Conservation (phyloP, 1,140 invertebrate species). For the Penaeus vannamei region DNA sequence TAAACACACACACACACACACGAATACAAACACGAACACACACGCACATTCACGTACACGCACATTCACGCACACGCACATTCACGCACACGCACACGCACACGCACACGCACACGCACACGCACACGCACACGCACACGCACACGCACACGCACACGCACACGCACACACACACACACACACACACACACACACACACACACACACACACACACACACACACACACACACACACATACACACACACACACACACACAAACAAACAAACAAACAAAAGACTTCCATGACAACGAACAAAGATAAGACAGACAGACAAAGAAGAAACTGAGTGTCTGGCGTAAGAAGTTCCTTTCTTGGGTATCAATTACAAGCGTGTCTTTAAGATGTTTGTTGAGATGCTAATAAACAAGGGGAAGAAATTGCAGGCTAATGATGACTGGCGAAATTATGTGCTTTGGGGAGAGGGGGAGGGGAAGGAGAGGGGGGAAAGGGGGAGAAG, state of each 20-base stretch:
- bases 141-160: constrained; percentile 7
- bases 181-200: constrained; percentile 20
- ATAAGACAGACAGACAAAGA: no score
- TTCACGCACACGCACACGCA: not conserved
- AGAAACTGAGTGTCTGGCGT: no score
- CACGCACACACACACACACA: constrained; percentile 17
- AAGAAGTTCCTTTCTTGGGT: no score
- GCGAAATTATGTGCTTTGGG: no score
- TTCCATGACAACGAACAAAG: no score
- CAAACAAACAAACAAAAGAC: no score
- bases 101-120: constrained; percentile 5
- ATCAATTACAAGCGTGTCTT: no score
- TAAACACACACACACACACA: not conserved
- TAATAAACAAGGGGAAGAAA: no score
- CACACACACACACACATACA: constrained; percentile 8
- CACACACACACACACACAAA: not conserved
- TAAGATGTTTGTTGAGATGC: no score
- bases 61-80: not conserved
- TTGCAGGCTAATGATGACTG: no score
- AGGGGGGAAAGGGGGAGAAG: no score
- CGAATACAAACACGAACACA: not conserved
- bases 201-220: constrained; percentile 16
- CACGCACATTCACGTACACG: not conserved
- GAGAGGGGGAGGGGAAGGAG: no score
- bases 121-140: constrained; percentile 4